Conservation (phyloP, 2,113 vertebrate species). For the Nothobranchius kuhntae region DNA sequence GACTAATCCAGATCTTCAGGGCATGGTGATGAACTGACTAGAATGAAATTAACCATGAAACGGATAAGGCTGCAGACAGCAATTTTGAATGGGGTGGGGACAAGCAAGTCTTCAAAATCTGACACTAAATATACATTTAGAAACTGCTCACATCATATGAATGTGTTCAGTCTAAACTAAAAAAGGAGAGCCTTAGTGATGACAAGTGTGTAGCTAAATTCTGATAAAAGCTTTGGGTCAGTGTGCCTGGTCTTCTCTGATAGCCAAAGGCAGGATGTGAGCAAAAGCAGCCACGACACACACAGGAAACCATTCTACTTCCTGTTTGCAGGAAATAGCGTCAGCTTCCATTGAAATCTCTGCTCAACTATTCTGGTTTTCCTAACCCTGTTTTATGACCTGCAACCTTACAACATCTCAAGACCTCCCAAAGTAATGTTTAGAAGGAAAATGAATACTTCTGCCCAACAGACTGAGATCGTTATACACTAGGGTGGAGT, state of each 20-base stretch:
- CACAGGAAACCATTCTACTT: conserved; percentile 76
- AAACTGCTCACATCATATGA: not conserved
- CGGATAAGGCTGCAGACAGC: conserved; percentile 43
- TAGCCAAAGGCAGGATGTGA: conserved; percentile 71
- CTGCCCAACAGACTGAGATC: no score
- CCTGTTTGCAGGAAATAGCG: conserved; percentile 76
- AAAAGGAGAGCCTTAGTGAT: conserved; percentile 17
- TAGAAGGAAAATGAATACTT: no score
- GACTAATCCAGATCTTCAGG: conserved; percentile 49
- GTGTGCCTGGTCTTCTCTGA: conserved; percentile 64
- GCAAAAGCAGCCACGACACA: conserved; percentile 61
- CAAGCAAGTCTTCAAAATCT: conserved; percentile 5
- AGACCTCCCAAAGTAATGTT: not conserved
- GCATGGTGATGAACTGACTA: conserved; percentile 22
- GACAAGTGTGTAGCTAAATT: conserved; percentile 38
- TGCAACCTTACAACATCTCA: conserved; percentile 4
- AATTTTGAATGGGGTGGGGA: conserved; percentile 30
- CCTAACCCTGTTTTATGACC: conserved; percentile 14
- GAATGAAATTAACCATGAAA: conserved; percentile 37
- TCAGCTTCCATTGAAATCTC: conserved; percentile 53
- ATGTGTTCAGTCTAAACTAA: not conserved
- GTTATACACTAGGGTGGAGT: not conserved
- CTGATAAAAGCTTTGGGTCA: conserved; percentile 57
- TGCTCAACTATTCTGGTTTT: conserved; percentile 30
- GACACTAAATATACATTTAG: not conserved